A percentile compares a stretch with the other conserved stretches of the same genome.
These are phyloP conservation scores for Harpagoxenus sublaevis DNA, from an alignment of 2,888 invertebrate species.

Conservation along the genomic window DNA sequence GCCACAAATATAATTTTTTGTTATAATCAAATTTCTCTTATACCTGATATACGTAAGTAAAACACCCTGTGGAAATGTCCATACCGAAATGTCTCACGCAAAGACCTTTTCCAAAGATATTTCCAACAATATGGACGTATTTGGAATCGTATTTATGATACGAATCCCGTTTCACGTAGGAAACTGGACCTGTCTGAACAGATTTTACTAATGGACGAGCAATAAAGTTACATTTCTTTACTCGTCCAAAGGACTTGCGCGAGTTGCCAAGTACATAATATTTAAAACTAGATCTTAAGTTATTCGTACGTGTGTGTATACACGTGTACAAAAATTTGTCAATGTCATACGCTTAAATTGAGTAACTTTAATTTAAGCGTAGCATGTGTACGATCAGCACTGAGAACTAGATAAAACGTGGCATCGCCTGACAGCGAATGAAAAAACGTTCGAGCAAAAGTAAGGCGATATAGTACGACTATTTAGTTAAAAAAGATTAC, in stretches of 20 bases:
- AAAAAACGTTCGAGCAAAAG: conserved; percentile 47
- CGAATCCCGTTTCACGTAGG: background rate
- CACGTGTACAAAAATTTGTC: conserved; percentile 62
- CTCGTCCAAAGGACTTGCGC: conserved; percentile 45
- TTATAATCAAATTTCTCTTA: background rate
- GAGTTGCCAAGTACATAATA: conserved; percentile 54
- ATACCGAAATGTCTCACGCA: background rate
- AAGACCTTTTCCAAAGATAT: background rate
- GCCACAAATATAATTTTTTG: background rate
- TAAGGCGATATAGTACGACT: conserved; percentile 54
- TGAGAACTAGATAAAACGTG: conserved; percentile 12
- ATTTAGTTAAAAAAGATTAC: conserved; percentile 66
- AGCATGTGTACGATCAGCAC: conserved; percentile 7
- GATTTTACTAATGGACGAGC: conserved; percentile 16
- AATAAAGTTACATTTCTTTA: conserved; percentile 53
- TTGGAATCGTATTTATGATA: background rate
- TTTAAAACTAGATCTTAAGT: conserved; percentile 58
- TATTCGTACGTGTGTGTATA: conserved; percentile 61
- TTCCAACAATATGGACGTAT: background rate
- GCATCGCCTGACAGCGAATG: conserved; percentile 22
- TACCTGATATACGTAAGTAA: conserved; percentile 45
- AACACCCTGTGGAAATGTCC: background rate
- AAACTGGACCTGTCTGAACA: conserved; percentile 2
- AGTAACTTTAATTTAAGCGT: conserved; percentile 42
- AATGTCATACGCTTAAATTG: conserved; percentile 53